Percentiles rank a stretch among this genome's conserved stretches.
These are phyloP conservation scores for Pheosia gnoma DNA, from an alignment of 2,888 invertebrate genomes.

Conservation along the genomic window DNA sequence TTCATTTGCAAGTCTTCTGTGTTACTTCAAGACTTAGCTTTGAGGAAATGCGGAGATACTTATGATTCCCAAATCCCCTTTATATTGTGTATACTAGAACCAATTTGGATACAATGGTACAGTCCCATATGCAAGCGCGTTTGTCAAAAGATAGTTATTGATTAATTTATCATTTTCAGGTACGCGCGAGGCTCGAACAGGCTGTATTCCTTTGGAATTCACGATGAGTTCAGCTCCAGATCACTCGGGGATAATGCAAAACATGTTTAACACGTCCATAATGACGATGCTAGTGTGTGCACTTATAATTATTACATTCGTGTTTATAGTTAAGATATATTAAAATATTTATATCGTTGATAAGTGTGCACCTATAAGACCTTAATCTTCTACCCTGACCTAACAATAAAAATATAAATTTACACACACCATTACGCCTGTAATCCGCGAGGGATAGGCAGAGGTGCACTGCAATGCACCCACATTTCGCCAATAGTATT, in stretches of 20 bases:
- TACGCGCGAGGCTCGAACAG: not conserved
- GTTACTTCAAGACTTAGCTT: too few species aligned
- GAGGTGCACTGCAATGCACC: too few species aligned
- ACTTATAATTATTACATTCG: slow-evolving; percentile 41
- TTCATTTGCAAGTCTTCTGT: too few species aligned
- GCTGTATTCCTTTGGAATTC: not conserved
- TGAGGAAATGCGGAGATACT: too few species aligned
- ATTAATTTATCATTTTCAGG: not conserved
- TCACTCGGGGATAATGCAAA: slow-evolving; percentile 34
- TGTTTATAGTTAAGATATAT: slow-evolving; percentile 46
- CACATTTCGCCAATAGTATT: too few species aligned
- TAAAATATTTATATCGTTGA: slow-evolving; percentile 14
- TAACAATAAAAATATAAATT: too few species aligned
- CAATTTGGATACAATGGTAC: too few species aligned
- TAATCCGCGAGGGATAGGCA: too few species aligned
- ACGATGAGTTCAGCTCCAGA: slow-evolving; percentile 39
- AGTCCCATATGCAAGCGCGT: not conserved
- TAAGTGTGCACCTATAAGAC: not conserved
- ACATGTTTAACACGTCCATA: slow-evolving; percentile 47
- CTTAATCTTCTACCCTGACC: too few species aligned
- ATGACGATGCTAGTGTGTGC: slow-evolving; percentile 41
- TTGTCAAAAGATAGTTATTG: not conserved
- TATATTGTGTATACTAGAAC: too few species aligned
- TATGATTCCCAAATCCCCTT: too few species aligned
- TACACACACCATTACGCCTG: too few species aligned